Evolutionary conservation across 2,888 invertebrate genomes (phyloP).

Genomic region (Phyllotreta cruciferae): DNA sequence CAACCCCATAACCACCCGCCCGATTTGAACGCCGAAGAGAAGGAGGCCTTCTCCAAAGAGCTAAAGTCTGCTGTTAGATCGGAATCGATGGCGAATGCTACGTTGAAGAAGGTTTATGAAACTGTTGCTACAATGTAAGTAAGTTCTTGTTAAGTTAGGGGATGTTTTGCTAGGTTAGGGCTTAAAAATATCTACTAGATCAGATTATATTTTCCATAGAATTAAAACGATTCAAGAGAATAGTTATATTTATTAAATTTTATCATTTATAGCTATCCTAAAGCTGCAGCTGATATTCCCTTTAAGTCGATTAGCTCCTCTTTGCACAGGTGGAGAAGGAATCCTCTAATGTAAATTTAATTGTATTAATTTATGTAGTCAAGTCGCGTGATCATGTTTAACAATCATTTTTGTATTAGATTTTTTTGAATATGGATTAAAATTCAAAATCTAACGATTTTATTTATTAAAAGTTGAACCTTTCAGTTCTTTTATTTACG

Average conservation of each 20-base stretch:
- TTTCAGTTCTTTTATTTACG: no score
- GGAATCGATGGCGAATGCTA: slow-evolving; percentile 40
- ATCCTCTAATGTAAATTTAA: slow-evolving; percentile 32
- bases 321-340: slow-evolving; percentile 53
- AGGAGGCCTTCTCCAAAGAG: slow-evolving; percentile 49
- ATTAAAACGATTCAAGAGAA: background rate
- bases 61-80: slow-evolving; percentile 47
- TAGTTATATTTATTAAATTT: slow-evolving; percentile 6
- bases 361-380: no score
- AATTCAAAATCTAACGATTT: no score
- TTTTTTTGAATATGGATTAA: no score
- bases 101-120: slow-evolving; percentile 53
- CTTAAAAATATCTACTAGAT: background rate
- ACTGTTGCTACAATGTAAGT: slow-evolving; percentile 52
- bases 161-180: background rate
- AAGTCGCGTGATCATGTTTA: no score
- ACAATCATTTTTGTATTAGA: no score
- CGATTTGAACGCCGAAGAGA: slow-evolving; percentile 51
- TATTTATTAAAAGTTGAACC: no score
- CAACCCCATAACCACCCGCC: slow-evolving; percentile 55
- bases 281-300: slow-evolving; percentile 50
- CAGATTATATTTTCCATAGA: background rate
- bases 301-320: slow-evolving; percentile 53
- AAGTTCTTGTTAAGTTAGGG: slow-evolving; percentile 12
- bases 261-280: slow-evolving; percentile 51